Base-by-base conservation (phyloP, 2,797 vertebrate genomes). In the Lithobates sylvaticus region DNA sequence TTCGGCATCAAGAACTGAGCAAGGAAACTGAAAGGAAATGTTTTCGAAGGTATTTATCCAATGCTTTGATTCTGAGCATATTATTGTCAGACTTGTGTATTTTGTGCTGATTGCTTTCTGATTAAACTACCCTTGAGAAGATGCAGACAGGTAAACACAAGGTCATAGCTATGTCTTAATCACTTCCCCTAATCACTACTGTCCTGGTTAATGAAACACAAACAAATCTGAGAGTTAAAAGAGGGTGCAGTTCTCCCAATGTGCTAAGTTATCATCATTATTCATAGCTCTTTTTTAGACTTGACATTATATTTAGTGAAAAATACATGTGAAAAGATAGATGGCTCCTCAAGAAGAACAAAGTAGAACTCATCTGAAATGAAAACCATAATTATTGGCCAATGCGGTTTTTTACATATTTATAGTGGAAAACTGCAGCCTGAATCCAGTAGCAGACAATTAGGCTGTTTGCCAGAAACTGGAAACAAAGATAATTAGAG, bases 41-140 rank as follows among this genome's bases (percentile, higher is more conserved):
- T 82, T 86, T 76, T 81, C 32, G 64, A 68, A 54, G 71, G 10
- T 80, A 80, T 84, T 87, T 87, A 83, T 87, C 76, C 70, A 83
- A 32, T n/a, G 70, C 23, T 73, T 61, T 29, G 34, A 80, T 84
- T 79, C 76, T 13, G 4, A 75, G 81, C 50, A 64, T 87, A 87
- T 87, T 80, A 87, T 87, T 87, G 84, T 81, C 47, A 81, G 71
- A 44, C 73, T 71, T 76, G 86, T 80, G 76, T 86, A 36, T 79
- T 84, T 70, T 80, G 44, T 71, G 67, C 86, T 87, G 86, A 87
- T 87, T 87, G 81, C 81, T 80, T 83, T 78, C 86, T 87, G 86
- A 87, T 87, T 87, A 87, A 84, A 80, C 81, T 87, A 84, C 71
- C 86, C 86, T 87, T 87, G 86, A 87, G 86, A 84, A 87, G 76